phyloP scores from a whole-genome alignment of 2,797 vertebrate genomes.

The Naso thynnoides region DNA sequence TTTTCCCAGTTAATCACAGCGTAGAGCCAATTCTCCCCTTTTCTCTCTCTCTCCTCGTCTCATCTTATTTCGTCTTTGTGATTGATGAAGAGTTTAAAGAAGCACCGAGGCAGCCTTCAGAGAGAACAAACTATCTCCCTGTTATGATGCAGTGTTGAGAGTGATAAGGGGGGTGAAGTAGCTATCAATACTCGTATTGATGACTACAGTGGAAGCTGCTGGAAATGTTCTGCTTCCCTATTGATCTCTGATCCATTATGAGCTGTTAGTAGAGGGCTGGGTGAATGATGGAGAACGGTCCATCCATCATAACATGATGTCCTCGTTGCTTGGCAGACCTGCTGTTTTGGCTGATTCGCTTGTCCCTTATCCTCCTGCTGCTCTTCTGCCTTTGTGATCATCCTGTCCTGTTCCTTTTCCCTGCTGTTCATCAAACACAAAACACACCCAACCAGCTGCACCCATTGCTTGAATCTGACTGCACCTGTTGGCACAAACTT shows the following conservation, averaged over 20 bases:
- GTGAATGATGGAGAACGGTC: slow-evolving; percentile 64
- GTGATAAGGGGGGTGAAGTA: slow-evolving; percentile 53
- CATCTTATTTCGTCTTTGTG: slow-evolving; percentile 45
- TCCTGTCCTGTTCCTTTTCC: slow-evolving; percentile 24
- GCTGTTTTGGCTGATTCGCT: slow-evolving; percentile 43
- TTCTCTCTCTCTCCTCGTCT: slow-evolving; percentile 28
- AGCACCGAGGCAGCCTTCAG: slow-evolving; percentile 30
- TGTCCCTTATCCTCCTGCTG: slow-evolving; percentile 1
- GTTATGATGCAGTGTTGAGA: slow-evolving; percentile 60
- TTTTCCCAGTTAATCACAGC: slow-evolving; percentile 50
- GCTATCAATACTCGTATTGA: slow-evolving; percentile 75
- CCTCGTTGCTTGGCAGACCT: slow-evolving; percentile 43
- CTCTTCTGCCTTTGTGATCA: slow-evolving; percentile 38
- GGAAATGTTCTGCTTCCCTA: slow-evolving; percentile 74
- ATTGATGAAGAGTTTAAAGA: slow-evolving; percentile 62
- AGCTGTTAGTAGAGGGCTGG: slow-evolving; percentile 61
- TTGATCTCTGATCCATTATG: slow-evolving; percentile 78
- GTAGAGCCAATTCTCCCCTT: slow-evolving; percentile 32
- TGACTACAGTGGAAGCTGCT: slow-evolving; percentile 65
- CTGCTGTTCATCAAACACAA: slow-evolving; percentile 40
- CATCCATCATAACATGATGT: slow-evolving; percentile 69
- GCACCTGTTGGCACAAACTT: slow-evolving; percentile 15
- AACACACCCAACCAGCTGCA: slow-evolving; percentile 15
- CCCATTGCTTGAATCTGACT: slow-evolving; percentile 37
- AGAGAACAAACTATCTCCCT: slow-evolving; percentile 58